A percentile compares a stretch with the other conserved stretches of the same genome.
phyloP scores from a whole-genome alignment of 1,140 invertebrate species.

The Zaprionus lachaisei region DNA sequence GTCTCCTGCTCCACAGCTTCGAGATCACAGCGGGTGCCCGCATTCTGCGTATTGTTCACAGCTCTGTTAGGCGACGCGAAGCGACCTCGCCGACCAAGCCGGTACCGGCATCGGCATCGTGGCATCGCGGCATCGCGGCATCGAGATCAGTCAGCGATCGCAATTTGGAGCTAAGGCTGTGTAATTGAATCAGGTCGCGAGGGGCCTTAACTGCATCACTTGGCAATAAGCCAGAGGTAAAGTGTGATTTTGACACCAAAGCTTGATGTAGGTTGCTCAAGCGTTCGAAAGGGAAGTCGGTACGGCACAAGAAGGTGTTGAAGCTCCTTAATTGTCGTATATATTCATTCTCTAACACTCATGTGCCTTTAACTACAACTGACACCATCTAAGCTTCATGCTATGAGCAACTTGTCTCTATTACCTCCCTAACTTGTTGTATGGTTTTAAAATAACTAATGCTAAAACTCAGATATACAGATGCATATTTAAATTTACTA shows the following conservation, averaged over 20 bases:
- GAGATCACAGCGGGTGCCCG: conserved; percentile 61
- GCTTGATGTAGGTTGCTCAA: conserved; percentile 7
- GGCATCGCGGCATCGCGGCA: background rate
- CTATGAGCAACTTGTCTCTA: too few species aligned
- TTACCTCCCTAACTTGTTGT: too few species aligned
- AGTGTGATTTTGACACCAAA: conserved; percentile 35
- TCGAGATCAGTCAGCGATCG: conserved; percentile 17
- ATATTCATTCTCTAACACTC: background rate
- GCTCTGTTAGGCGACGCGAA: conserved; percentile 23
- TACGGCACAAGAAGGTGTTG: conserved; percentile 1
- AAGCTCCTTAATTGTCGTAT: background rate
- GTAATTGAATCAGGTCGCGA: conserved; percentile 40
- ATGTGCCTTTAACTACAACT: background rate
- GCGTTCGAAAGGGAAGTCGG: background rate
- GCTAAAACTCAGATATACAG: too few species aligned
- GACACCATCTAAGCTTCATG: background rate
- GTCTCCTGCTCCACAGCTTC: too few species aligned
- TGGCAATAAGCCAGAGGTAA: background rate
- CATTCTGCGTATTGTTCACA: conserved; percentile 44
- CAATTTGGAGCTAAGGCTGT: conserved; percentile 55
- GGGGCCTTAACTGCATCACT: conserved; percentile 7
- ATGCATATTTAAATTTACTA: too few species aligned
- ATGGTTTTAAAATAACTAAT: too few species aligned
- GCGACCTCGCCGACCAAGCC: background rate
- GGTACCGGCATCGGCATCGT: background rate